Evolutionary conservation across 2,113 vertebrate genomes (phyloP).

Genomic region (Amphilophus citrinellus): DNA sequence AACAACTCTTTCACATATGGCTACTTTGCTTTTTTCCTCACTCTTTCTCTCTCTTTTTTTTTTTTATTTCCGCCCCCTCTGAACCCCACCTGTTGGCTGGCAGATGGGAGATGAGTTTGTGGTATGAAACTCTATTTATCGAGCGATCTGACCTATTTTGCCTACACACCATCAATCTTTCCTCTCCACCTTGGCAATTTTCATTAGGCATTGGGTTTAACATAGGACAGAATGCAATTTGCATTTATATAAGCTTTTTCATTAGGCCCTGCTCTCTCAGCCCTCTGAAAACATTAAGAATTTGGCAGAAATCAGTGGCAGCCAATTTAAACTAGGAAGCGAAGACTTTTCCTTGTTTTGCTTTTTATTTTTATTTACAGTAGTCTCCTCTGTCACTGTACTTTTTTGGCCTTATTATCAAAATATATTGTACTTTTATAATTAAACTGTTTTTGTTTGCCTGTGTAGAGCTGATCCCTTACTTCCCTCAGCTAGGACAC

Average conservation of each 20-base stretch:
- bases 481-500: neutral
- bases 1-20: neutral
- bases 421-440: constrained; percentile 22
- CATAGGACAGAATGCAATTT: constrained; percentile 83
- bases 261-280: constrained; percentile 74
- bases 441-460: constrained; percentile 46
- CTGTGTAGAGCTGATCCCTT: neutral
- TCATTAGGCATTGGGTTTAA: constrained; percentile 80
- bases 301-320: constrained; percentile 73
- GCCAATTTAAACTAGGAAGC: constrained; percentile 72
- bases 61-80: neutral
- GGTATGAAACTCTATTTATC: constrained; percentile 70
- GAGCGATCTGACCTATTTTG: constrained; percentile 76
- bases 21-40: neutral
- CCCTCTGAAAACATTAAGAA: constrained; percentile 77
- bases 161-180: constrained; percentile 65
- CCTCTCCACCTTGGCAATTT: constrained; percentile 75
- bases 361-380: constrained; percentile 39
- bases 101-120: constrained; percentile 49
- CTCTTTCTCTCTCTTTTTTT: neutral
- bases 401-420: constrained; percentile 16
- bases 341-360: constrained; percentile 41
- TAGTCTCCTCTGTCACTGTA: neutral
- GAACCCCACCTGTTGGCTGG: constrained; percentile 43
- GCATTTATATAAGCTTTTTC: constrained; percentile 88